A percentile compares a stretch with the other conserved stretches of the same genome.
Conservation (phyloP, 2,113 vertebrate species). For the Hymenochirus boettgeri region DNA sequence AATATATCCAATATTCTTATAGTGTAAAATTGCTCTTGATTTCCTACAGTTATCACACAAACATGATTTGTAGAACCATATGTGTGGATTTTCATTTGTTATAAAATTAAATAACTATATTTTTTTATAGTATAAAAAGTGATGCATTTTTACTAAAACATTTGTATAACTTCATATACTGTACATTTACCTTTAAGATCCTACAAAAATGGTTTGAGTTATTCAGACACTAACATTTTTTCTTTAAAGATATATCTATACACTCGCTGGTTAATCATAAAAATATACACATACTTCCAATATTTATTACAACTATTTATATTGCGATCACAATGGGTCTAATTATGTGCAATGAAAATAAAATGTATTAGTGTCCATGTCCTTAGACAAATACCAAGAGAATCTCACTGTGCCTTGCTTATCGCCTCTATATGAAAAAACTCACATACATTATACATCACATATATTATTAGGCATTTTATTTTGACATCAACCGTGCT, state of each 20-base stretch:
- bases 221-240: not conserved
- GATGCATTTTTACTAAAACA: too few species aligned
- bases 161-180: not conserved
- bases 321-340: conserved; percentile 10
- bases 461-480: too few species aligned
- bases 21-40: too few species aligned
- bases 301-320: conserved; percentile 35
- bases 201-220: not conserved
- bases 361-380: conserved; percentile 16
- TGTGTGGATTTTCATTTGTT: too few species aligned
- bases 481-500: too few species aligned
- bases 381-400: conserved; percentile 9
- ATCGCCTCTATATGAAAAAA: too few species aligned
- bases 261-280: not conserved
- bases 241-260: conserved; percentile 1
- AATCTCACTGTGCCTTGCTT: conserved; percentile 23
- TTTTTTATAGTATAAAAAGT: too few species aligned
- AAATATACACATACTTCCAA: conserved; percentile 8
- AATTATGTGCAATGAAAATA: conserved; percentile 18
- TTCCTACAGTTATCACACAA: too few species aligned
- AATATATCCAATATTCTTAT: too few species aligned
- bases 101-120: too few species aligned
- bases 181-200: not conserved
- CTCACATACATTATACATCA: too few species aligned
- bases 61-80: too few species aligned